Percentiles rank a stretch among this genome's conserved stretches.
phyloP scores from a whole-genome alignment of 2,113 vertebrate species.

The Anhinga rufa region DNA sequence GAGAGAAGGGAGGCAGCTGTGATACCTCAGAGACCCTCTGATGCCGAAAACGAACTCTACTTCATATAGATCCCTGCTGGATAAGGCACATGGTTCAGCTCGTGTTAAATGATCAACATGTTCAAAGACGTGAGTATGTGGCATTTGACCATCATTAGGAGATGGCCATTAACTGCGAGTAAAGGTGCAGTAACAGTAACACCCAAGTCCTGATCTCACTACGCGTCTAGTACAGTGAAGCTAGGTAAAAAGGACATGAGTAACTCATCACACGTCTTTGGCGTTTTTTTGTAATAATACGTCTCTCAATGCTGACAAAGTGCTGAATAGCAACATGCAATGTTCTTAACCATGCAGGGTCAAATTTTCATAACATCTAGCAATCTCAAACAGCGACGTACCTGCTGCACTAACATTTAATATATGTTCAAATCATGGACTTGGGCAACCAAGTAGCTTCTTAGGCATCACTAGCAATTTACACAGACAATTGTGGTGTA shows the following conservation, averaged over 20 bases:
- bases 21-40: background rate
- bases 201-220: background rate
- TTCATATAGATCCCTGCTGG: background rate
- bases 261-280: background rate
- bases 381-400: background rate
- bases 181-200: background rate
- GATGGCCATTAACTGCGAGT: background rate
- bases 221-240: background rate
- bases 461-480: background rate
- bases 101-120: background rate
- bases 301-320: background rate
- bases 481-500: background rate
- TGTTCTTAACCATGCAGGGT: background rate
- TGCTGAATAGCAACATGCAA: background rate
- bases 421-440: background rate
- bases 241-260: background rate
- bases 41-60: accelerated
- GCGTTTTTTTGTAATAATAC: background rate
- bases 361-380: background rate
- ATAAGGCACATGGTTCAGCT: background rate
- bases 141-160: background rate
- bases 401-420: background rate
- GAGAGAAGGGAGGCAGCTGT: background rate
- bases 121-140: background rate
- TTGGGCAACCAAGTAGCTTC: background rate